phyloP scores from a whole-genome alignment of 2,113 vertebrate genomes.

The Hemibagrus wyckioides region DNA sequence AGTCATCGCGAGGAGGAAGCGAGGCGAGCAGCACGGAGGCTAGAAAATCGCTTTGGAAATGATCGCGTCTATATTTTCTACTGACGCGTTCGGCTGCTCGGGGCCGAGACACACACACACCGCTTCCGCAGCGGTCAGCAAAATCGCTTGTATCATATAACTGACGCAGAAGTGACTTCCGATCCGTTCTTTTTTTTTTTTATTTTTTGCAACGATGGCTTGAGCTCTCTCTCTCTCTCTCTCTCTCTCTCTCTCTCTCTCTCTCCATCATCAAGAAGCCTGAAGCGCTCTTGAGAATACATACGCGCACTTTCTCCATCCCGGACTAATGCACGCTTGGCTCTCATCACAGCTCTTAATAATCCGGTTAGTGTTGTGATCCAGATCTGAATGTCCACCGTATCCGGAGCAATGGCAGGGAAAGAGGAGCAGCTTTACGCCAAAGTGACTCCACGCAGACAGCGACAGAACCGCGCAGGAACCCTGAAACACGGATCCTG shows the following conservation, averaged over 20 bases:
- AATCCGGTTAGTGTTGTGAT: constrained; percentile 38
- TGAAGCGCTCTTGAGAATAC: constrained; percentile 41
- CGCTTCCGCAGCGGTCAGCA: constrained; percentile 38
- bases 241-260: no score
- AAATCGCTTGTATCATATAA: constrained; percentile 40
- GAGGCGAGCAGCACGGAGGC: constrained; percentile 46
- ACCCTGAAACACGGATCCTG: constrained; percentile 89
- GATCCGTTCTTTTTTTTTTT: constrained; percentile 53
- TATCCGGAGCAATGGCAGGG: constrained; percentile 82
- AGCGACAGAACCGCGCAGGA: constrained; percentile 83
- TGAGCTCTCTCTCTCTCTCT: no score
- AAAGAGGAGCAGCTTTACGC: constrained; percentile 91
- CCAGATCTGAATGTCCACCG: constrained; percentile 47
- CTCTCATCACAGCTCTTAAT: neutral
- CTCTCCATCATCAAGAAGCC: constrained; percentile 64
- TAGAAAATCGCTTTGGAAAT: constrained; percentile 46
- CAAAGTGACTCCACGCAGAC: constrained; percentile 90
- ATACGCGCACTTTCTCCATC: constrained; percentile 34
- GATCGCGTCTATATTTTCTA: constrained; percentile 21
- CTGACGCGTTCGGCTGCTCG: constrained; percentile 42
- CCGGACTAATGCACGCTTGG: constrained; percentile 15
- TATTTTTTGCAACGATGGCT: constrained; percentile 55
- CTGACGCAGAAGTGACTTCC: constrained; percentile 62
- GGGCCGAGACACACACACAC: constrained; percentile 39
- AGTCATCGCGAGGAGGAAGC: constrained; percentile 61